Evolutionary conservation across 1,140 invertebrate genomes (phyloP).

Genomic region (Drosophila pallidifrons): DNA sequence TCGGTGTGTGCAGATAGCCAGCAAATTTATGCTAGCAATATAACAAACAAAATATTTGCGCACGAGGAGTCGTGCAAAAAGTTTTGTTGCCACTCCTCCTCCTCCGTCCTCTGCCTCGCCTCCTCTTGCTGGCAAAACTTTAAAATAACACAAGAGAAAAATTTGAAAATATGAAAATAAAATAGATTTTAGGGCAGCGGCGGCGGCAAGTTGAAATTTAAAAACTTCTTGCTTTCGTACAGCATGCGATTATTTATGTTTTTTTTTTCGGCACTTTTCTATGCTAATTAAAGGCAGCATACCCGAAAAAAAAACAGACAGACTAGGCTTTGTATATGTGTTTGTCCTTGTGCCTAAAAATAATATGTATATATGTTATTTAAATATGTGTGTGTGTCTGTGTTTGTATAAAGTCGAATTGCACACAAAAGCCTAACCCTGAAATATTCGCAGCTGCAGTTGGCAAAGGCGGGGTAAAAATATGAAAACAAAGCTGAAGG

Average conservation of each 20-base stretch:
- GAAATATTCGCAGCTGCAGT: constrained; percentile 21
- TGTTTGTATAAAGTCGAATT: constrained; percentile 27
- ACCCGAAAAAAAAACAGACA: constrained; percentile 27
- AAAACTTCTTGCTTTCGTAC: constrained; percentile 29
- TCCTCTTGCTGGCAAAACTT: constrained; percentile 49
- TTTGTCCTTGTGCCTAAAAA: constrained; percentile 51
- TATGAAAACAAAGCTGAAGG: constrained; percentile 37
- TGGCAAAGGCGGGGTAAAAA: too few species aligned
- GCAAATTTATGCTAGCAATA: constrained; percentile 81
- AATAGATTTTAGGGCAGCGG: constrained; percentile 34
- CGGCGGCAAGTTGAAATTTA: constrained; percentile 41
- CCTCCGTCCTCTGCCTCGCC: constrained; percentile 1
- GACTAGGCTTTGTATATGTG: constrained; percentile 11
- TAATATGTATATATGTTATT: constrained; percentile 27
- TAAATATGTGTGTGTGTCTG: not conserved
- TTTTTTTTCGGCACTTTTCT: constrained; percentile 21
- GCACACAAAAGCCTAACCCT: constrained; percentile 56
- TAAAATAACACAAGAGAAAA: constrained; percentile 72
- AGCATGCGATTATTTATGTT: not conserved
- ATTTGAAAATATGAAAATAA: constrained; percentile 34
- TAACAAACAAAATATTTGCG: constrained; percentile 82
- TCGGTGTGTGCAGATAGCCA: constrained; percentile 72
- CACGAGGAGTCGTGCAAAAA: constrained; percentile 71
- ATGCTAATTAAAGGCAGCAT: constrained; percentile 66
- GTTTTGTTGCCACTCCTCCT: constrained; percentile 38